phyloP scores from a whole-genome alignment of 2,113 vertebrate species.

The Centropus bengalensis region DNA sequence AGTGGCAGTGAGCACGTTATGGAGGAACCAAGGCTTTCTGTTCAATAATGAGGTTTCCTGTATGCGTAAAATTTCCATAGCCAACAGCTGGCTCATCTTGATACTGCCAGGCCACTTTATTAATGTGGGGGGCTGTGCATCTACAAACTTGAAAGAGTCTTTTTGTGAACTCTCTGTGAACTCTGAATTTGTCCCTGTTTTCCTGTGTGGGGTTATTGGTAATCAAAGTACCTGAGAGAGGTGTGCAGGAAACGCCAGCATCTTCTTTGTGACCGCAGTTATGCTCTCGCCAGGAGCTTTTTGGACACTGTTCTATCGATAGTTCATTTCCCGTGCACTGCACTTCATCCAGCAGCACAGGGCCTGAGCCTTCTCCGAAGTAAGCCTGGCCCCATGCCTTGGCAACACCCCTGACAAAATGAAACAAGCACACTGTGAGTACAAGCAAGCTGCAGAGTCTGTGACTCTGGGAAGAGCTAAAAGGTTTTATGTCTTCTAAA shows the following conservation, averaged over 20 bases:
- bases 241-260: slow-evolving; percentile 91
- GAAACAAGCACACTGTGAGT: not conserved
- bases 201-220: not conserved
- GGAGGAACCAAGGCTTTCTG: not conserved
- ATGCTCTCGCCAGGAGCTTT: slow-evolving; percentile 89
- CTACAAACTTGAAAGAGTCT: not conserved
- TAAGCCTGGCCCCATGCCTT: slow-evolving; percentile 87
- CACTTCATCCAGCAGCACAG: slow-evolving; percentile 90
- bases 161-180: not conserved
- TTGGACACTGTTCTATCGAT: slow-evolving; percentile 91
- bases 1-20: not conserved
- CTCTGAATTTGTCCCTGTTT: not conserved
- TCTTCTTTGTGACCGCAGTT: slow-evolving; percentile 96
- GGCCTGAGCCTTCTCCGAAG: slow-evolving; percentile 89
- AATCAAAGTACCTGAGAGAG: slow-evolving; percentile 81
- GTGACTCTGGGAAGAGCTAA: not conserved
- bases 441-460: not conserved
- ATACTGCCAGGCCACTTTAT: not conserved
- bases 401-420: slow-evolving; percentile 83
- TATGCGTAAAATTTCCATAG: not conserved
- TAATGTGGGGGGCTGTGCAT: not conserved
- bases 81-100: not conserved
- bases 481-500: not conserved
- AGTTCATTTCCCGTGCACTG: slow-evolving; percentile 94
- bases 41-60: not conserved